These are phyloP conservation scores for Spialia ferax DNA, from an alignment of 2,888 invertebrate species.

Conservation along the genomic window DNA sequence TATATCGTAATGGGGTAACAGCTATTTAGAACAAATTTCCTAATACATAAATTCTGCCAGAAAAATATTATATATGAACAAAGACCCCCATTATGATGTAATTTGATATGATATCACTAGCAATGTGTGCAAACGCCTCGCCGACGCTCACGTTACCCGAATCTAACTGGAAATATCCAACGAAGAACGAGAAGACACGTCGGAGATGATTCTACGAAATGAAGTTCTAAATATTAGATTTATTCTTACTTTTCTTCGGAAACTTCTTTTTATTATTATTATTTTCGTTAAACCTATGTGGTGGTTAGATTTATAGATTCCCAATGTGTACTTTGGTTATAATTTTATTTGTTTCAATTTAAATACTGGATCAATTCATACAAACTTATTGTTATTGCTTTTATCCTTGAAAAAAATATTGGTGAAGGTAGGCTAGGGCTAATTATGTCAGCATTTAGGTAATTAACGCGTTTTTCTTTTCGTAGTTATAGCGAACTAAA, in stretches of 20 bases:
- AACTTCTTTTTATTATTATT: conserved; percentile 40
- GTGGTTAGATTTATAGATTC: conserved; percentile 42
- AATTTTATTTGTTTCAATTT: conserved; percentile 40
- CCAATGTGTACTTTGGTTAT: conserved; percentile 40
- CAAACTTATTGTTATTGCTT: conserved; percentile 41
- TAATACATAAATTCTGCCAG: not conserved
- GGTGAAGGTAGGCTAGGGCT: conserved; percentile 70
- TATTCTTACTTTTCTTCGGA: conserved; percentile 37
- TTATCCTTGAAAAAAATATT: conserved; percentile 46
- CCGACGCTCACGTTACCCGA: conserved; percentile 76
- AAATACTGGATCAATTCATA: conserved; percentile 37
- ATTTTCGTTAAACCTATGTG: conserved; percentile 36
- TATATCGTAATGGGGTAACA: conserved; percentile 69
- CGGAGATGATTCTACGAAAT: conserved; percentile 8
- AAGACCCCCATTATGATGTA: conserved; percentile 66
- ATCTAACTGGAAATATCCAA: conserved; percentile 66
- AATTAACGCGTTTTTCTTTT: conserved; percentile 42
- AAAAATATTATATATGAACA: not conserved
- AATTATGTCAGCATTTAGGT: conserved; percentile 32
- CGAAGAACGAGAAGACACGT: conserved; percentile 19
- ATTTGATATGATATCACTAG: conserved; percentile 70
- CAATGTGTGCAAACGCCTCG: conserved; percentile 83
- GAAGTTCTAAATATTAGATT: conserved; percentile 15
- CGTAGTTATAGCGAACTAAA: conserved; percentile 57
- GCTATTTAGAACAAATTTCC: conserved; percentile 1